Evolutionary conservation across 2,797 vertebrate genomes (phyloP).

Genomic region (Channa striata): DNA sequence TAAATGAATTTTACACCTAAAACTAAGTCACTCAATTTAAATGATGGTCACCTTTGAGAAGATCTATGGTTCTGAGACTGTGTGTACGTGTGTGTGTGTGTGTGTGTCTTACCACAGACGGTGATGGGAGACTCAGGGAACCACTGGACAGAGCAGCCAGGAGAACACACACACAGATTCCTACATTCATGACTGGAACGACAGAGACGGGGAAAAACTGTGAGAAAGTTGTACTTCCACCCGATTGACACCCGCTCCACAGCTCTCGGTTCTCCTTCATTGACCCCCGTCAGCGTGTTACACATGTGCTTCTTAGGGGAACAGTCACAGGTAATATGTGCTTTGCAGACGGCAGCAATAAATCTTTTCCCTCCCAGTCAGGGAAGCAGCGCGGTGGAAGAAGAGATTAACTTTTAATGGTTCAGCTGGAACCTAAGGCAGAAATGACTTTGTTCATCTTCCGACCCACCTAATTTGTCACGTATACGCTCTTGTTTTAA

Average conservation of each 20-base stretch:
- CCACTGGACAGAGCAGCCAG: conserved; percentile 73
- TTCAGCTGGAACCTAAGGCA: conserved; percentile 20
- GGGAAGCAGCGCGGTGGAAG: background rate
- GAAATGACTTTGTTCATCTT: conserved; percentile 17
- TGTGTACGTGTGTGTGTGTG: conserved; percentile 3
- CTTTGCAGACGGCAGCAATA: conserved; percentile 33
- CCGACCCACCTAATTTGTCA: background rate
- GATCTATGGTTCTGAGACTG: background rate
- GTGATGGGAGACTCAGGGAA: conserved; percentile 72
- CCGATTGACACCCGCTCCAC: background rate
- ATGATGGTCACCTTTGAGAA: too few relatives aligned
- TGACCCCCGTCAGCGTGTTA: conserved; percentile 1
- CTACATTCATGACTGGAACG: conserved; percentile 75
- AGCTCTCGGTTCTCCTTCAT: background rate
- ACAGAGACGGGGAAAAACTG: background rate
- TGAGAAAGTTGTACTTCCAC: background rate
- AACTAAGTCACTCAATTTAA: background rate
- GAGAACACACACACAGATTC: conserved; percentile 76
- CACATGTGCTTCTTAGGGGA: conserved; percentile 1
- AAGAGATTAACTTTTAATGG: conserved; percentile 27
- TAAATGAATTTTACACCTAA: background rate
- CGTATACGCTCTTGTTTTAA: conserved; percentile 3
- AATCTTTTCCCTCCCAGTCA: conserved; percentile 29
- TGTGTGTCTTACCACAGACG: conserved; percentile 56
- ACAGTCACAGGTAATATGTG: background rate